Evolutionary conservation across 2,888 invertebrate genomes (phyloP).

Genomic region (Drosophila ustulata): DNA sequence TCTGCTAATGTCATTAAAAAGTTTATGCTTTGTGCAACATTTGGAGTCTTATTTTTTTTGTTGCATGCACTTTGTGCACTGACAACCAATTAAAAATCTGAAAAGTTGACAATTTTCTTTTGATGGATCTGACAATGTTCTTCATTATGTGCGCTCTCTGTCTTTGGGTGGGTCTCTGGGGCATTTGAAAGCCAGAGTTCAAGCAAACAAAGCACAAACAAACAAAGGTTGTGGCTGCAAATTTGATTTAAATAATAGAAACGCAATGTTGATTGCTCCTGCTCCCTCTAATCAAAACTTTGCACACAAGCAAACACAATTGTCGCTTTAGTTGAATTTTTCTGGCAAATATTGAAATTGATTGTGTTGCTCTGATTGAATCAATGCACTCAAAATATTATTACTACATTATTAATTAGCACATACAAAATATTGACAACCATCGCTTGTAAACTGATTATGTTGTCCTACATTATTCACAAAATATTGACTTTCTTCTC

Average conservation of each 20-base stretch:
- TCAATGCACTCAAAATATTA: too few species aligned
- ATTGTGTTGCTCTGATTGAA: too few species aligned
- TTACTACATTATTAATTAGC: too few species aligned
- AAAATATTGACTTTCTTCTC: conserved; percentile 3
- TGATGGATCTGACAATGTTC: conserved; percentile 12
- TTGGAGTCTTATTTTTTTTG: conserved; percentile 33
- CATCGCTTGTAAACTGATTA: too few species aligned
- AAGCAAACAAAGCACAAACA: background rate
- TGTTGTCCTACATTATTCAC: background rate
- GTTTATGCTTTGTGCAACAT: conserved; percentile 64
- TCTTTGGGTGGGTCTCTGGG: background rate
- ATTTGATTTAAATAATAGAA: conserved; percentile 14
- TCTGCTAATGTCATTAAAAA: conserved; percentile 74
- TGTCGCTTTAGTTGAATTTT: background rate
- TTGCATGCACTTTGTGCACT: conserved; percentile 48
- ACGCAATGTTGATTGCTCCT: conserved; percentile 3
- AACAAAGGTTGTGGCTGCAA: conserved; percentile 9
- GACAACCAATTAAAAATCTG: conserved; percentile 65
- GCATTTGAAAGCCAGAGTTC: conserved; percentile 1
- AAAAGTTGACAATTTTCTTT: conserved; percentile 57
- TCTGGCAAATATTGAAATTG: background rate
- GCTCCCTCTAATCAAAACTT: background rate
- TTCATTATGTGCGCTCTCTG: background rate
- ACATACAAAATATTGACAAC: too few species aligned
- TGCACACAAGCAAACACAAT: background rate